phyloP scores from a whole-genome alignment of 2,113 vertebrate species.

The Pelmatolapia mariae region DNA sequence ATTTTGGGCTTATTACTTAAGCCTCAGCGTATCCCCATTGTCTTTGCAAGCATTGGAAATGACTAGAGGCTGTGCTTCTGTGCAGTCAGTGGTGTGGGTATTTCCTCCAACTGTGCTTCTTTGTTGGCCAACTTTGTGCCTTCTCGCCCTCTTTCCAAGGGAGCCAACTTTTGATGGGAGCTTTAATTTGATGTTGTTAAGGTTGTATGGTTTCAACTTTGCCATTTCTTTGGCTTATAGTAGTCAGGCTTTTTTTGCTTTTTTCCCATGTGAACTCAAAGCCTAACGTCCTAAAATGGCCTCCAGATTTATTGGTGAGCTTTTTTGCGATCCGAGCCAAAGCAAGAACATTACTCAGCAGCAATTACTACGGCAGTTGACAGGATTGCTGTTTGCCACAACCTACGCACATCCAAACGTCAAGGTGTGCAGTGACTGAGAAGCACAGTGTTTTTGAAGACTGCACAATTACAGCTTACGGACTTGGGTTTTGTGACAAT shows the following conservation, averaged over 20 bases:
- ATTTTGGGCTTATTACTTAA: conserved; percentile 71
- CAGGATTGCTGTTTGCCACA: conserved; percentile 44
- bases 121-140: conserved; percentile 48
- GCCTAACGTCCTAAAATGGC: conserved; percentile 64
- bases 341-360: conserved; percentile 63
- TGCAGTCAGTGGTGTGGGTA: conserved; percentile 52
- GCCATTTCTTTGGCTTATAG: conserved; percentile 58
- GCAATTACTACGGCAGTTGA: conserved; percentile 58
- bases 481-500: conserved; percentile 35
- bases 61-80: conserved; percentile 68
- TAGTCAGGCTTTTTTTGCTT: not conserved
- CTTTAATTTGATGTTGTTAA: conserved; percentile 69
- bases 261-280: conserved; percentile 35
- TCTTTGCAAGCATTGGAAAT: conserved; percentile 63
- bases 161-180: conserved; percentile 61
- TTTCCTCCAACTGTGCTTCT: conserved; percentile 43
- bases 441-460: conserved; percentile 39
- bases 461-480: conserved; percentile 53
- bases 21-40: conserved; percentile 64
- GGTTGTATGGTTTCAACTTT: conserved; percentile 61
- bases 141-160: conserved; percentile 44
- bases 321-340: conserved; percentile 22
- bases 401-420: conserved; percentile 55
- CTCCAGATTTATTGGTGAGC: conserved; percentile 62
- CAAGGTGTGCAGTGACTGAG: conserved; percentile 59